These are phyloP conservation scores for Anguilla japonica DNA, from an alignment of 2,113 vertebrate species.

Conservation along the genomic window DNA sequence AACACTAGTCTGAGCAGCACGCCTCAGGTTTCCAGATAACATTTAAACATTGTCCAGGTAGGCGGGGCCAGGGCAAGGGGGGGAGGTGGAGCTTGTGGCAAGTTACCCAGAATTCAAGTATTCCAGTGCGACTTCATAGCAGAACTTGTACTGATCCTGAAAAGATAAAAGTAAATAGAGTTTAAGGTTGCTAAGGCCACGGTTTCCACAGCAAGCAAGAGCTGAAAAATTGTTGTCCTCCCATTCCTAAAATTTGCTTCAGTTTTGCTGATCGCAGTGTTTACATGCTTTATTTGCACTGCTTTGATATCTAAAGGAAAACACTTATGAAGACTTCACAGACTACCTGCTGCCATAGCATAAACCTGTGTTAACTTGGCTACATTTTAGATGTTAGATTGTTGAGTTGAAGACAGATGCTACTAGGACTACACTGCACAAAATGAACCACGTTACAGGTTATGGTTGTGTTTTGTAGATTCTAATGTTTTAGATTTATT, in stretches of 20 bases:
- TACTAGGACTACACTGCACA: too few species aligned
- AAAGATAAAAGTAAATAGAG: conserved; percentile 35
- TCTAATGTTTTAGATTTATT: too few species aligned
- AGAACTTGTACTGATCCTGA: conserved; percentile 98
- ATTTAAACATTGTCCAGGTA: conserved; percentile 18
- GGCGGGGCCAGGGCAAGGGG: not conserved
- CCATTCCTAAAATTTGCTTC: not conserved
- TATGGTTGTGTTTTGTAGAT: too few species aligned
- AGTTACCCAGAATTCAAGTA: conserved; percentile 91
- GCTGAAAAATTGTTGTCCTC: not conserved
- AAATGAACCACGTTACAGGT: too few species aligned
- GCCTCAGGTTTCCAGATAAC: not conserved
- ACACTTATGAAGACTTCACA: not conserved
- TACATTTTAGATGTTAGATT: not conserved
- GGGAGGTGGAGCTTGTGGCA: not conserved
- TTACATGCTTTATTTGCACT: not conserved
- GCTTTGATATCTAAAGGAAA: not conserved
- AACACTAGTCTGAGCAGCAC: not conserved
- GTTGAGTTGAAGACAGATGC: too few species aligned
- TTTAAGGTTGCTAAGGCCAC: not conserved
- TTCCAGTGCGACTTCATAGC: conserved; percentile 96
- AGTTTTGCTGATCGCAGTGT: not conserved
- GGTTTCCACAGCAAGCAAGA: not conserved
- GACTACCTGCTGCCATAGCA: not conserved
- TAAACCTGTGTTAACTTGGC: not conserved